Percentiles rank a stretch among this genome's conserved stretches.
phyloP scores from a whole-genome alignment of 1,140 invertebrate species.

The Hylyphantes graminicola region DNA sequence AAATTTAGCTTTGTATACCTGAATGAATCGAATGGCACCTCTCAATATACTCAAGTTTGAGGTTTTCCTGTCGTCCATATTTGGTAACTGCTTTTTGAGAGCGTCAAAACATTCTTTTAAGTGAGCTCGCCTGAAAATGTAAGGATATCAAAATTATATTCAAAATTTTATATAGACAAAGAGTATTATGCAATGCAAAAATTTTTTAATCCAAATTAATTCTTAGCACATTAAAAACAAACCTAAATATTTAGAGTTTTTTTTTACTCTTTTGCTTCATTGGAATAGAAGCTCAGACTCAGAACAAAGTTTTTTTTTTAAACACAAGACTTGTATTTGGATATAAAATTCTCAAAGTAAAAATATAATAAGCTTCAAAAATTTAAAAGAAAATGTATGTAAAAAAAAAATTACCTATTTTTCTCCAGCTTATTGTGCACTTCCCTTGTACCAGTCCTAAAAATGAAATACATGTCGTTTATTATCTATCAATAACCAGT shows the following conservation, averaged over 20 bases:
- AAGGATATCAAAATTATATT: no score
- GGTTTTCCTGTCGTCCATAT: slow-evolving; percentile 89
- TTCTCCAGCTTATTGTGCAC: slow-evolving; percentile 97
- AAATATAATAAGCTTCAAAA: slow-evolving; percentile 23
- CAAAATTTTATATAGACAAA: no score
- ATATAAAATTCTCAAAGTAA: no score
- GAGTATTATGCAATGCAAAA: no score
- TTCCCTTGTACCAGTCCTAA: slow-evolving; percentile 76
- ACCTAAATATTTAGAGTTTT: no score
- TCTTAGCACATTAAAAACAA: no score
- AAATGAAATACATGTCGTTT: neutral
- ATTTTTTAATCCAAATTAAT: no score
- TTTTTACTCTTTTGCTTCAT: no score
- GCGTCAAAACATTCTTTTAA: slow-evolving; percentile 94
- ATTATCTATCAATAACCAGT: neutral
- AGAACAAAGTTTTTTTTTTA: no score
- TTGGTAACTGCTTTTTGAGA: slow-evolving; percentile 85
- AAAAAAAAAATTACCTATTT: slow-evolving; percentile 72
- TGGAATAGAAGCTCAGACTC: no score
- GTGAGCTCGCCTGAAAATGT: slow-evolving; percentile 78
- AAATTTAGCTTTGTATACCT: slow-evolving; percentile 72
- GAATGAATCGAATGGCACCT: slow-evolving; percentile 84
- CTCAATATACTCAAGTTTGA: slow-evolving; percentile 92
- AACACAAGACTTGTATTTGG: no score
- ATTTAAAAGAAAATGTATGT: neutral